Percentiles rank a stretch among this genome's conserved stretches.
Conservation (phyloP, 2,888 invertebrate species). For the Meliscaeva auricollis region DNA sequence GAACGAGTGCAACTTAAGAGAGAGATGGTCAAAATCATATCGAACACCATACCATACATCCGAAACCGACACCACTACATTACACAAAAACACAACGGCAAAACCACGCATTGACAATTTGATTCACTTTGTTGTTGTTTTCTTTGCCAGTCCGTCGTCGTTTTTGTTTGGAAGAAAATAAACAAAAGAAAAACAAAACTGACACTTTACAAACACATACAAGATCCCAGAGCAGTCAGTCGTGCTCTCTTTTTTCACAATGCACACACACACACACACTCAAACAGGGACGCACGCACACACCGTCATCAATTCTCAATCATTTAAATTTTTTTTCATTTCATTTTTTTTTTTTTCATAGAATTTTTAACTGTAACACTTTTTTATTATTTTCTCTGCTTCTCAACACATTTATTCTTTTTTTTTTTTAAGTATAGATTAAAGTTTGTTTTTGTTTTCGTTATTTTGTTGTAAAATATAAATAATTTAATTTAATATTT, state of each 20-base stretch:
- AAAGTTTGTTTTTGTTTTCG: conserved; percentile 50
- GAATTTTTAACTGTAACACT: conserved; percentile 48
- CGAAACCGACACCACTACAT: neutral
- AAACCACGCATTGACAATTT: conserved; percentile 23
- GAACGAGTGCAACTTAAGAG: conserved; percentile 41
- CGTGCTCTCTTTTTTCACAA: conserved; percentile 51
- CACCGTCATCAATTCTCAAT: conserved; percentile 46
- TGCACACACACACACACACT: conserved; percentile 10
- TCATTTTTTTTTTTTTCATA: conserved; percentile 33
- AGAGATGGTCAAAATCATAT: conserved; percentile 11
- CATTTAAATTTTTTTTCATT: conserved; percentile 57
- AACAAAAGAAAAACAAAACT: conserved; percentile 72
- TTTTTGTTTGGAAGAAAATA: conserved; percentile 40
- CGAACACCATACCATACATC: conserved; percentile 10
- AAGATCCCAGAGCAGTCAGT: conserved; percentile 18
- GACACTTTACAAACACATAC: conserved; percentile 64
- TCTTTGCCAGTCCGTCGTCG: conserved; percentile 9
- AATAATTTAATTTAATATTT: conserved; percentile 26
- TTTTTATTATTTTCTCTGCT: conserved; percentile 40
- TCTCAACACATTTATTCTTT: conserved; percentile 45
- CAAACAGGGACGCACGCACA: conserved; percentile 19
- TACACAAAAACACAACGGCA: neutral
- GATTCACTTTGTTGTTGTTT: conserved; percentile 35
- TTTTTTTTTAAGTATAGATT: conserved; percentile 17
- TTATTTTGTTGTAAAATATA: conserved; percentile 40